Conservation (phyloP, 1,140 invertebrate species). For the Mya arenaria region DNA sequence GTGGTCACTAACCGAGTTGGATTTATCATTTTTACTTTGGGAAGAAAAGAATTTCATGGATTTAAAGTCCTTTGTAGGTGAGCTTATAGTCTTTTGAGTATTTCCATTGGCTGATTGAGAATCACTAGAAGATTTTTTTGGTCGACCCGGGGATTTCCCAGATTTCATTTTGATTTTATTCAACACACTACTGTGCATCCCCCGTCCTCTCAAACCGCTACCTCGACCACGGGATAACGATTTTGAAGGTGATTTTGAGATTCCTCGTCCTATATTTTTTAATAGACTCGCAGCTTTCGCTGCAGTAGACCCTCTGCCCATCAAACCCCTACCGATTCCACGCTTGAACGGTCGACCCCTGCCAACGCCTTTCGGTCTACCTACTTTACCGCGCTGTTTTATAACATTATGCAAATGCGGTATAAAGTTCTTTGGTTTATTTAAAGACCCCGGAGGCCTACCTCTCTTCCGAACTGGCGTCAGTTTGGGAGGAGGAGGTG, state of each 20-base stretch:
- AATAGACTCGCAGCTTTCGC: slow-evolving; percentile 6
- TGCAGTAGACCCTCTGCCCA: background rate
- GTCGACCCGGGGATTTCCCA: slow-evolving; percentile 40
- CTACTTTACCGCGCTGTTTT: slow-evolving; percentile 32
- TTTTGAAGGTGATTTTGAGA: slow-evolving; percentile 21
- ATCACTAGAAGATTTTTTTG: slow-evolving; percentile 6
- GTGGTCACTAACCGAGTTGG: slow-evolving; percentile 13
- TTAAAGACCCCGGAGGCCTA: slow-evolving; percentile 37
- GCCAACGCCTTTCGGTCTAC: slow-evolving; percentile 8
- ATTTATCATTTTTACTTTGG: slow-evolving; percentile 37
- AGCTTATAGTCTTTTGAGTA: slow-evolving; percentile 48
- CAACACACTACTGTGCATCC: background rate
- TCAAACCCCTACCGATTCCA: slow-evolving; percentile 16
- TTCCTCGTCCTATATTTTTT: slow-evolving; percentile 40
- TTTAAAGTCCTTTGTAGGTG: slow-evolving; percentile 37
- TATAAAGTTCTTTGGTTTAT: slow-evolving; percentile 36
- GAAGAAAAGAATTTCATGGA: slow-evolving; percentile 46
- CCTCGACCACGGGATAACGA: slow-evolving; percentile 26
- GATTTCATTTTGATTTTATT: slow-evolving; percentile 50
- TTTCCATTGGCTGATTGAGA: slow-evolving; percentile 17
- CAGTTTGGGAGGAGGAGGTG: slow-evolving; percentile 42
- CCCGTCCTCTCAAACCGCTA: slow-evolving; percentile 20
- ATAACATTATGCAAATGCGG: slow-evolving; percentile 52
- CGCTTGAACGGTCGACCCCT: slow-evolving; percentile 12
- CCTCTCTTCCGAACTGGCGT: slow-evolving; percentile 39